Evolutionary conservation across 2,797 vertebrate genomes (phyloP).

Genomic region (Hyperoplus lanceolatus): DNA sequence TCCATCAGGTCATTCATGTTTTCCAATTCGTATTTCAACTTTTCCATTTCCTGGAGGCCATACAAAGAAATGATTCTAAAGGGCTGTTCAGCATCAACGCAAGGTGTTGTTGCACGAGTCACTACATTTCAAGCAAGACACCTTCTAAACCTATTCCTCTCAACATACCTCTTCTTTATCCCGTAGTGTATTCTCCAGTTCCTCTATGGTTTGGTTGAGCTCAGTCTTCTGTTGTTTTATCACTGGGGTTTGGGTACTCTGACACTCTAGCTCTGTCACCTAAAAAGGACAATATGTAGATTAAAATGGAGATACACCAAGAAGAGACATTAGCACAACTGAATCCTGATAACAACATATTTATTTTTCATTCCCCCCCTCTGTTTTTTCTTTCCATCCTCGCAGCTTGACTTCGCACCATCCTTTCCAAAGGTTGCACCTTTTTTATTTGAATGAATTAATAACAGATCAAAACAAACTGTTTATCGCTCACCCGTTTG

Average conservation of each 20-base stretch:
- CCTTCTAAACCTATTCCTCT: background rate
- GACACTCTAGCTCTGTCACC: conserved; percentile 98
- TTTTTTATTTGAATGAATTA: conserved; percentile 48
- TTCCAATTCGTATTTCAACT: conserved; percentile 95
- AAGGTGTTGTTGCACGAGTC: background rate
- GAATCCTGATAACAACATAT: conserved; percentile 15
- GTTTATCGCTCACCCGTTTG: conserved; percentile 89
- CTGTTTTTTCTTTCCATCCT: conserved; percentile 16
- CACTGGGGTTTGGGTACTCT: conserved; percentile 95
- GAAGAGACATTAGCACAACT: background rate
- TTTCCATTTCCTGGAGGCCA: conserved; percentile 94
- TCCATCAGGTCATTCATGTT: conserved; percentile 96
- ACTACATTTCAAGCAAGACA: background rate
- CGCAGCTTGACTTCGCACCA: conserved; percentile 49
- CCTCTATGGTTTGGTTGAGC: conserved; percentile 98
- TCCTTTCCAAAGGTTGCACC: conserved; percentile 25
- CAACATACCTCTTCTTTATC: conserved; percentile 93
- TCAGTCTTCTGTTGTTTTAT: conserved; percentile 98
- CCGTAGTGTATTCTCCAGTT: conserved; percentile 92
- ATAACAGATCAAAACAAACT: conserved; percentile 52
- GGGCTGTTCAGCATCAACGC: background rate
- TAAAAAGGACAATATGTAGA: conserved; percentile 66
- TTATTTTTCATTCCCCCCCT: conserved; percentile 24
- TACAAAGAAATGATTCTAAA: conserved; percentile 24
- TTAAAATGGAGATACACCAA: conserved; percentile 1